Evolutionary conservation across 2,797 vertebrate species (phyloP).

Genomic region (Enteromius thamalakanensis): DNA sequence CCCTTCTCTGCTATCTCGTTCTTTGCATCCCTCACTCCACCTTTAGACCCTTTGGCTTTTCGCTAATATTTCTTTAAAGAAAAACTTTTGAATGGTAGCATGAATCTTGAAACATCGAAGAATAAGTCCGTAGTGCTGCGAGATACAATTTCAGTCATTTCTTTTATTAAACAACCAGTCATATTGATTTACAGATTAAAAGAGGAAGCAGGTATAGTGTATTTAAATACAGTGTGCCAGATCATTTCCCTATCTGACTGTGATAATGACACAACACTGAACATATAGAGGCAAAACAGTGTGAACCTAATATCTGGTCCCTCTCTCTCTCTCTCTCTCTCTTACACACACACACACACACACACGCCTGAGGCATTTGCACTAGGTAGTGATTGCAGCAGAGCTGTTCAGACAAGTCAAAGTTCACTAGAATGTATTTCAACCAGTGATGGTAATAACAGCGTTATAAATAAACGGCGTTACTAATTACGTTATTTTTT

Average conservation of each 20-base stretch:
- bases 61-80: not conserved
- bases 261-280: conserved; percentile 18
- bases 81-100: not conserved
- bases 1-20: no score
- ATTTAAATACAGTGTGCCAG: conserved; percentile 50
- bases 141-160: not conserved
- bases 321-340: no score
- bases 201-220: conserved; percentile 46
- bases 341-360: not conserved
- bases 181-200: conserved; percentile 46
- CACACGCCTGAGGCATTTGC: not conserved
- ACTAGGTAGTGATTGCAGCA: not conserved
- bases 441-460: no score
- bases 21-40: no score
- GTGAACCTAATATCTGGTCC: not conserved
- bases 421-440: not conserved
- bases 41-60: no score
- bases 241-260: conserved; percentile 52
- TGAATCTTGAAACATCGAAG: not conserved
- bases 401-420: conserved; percentile 21
- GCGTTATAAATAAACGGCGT: no score
- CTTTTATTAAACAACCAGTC: not conserved
- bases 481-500: no score
- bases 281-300: not conserved
- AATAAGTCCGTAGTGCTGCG: not conserved